Conservation (phyloP, 2,888 invertebrate genomes). For the Lordiphosa andalusiaca region DNA sequence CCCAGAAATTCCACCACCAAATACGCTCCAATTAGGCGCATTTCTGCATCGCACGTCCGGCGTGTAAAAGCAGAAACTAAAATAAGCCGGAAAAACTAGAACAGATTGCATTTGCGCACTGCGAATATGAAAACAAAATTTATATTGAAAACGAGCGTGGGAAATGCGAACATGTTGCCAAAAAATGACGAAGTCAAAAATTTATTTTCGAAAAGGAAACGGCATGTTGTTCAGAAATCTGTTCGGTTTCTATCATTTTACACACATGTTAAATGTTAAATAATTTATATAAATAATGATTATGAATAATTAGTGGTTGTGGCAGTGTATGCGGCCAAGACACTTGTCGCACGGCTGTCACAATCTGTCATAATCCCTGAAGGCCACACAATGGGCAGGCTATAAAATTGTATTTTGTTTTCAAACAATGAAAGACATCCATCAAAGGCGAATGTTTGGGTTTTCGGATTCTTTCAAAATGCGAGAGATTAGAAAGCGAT, state of each 20-base stretch:
- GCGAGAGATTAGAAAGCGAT: background rate
- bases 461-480: background rate
- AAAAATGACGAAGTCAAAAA: conserved; percentile 55
- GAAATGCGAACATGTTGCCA: conserved; percentile 60
- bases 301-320: conserved; percentile 40
- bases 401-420: conserved; percentile 11
- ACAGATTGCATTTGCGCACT: conserved; percentile 35
- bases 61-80: conserved; percentile 30
- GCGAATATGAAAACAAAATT: conserved; percentile 44
- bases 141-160: conserved; percentile 52
- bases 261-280: conserved; percentile 34
- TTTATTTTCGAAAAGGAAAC: conserved; percentile 47
- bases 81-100: conserved; percentile 68
- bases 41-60: conserved; percentile 33
- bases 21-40: conserved; percentile 37
- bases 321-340: conserved; percentile 29
- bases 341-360: conserved; percentile 66
- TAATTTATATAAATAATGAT: conserved; percentile 39
- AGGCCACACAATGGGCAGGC: conserved; percentile 57
- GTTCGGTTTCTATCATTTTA: conserved; percentile 6
- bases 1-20: conserved; percentile 25
- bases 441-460: conserved; percentile 23
- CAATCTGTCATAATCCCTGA: conserved; percentile 53
- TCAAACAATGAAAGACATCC: conserved; percentile 17
- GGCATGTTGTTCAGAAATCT: background rate